These are phyloP conservation scores for Hypothenemus hampei DNA, from an alignment of 1,140 invertebrate genomes.

Conservation along the genomic window DNA sequence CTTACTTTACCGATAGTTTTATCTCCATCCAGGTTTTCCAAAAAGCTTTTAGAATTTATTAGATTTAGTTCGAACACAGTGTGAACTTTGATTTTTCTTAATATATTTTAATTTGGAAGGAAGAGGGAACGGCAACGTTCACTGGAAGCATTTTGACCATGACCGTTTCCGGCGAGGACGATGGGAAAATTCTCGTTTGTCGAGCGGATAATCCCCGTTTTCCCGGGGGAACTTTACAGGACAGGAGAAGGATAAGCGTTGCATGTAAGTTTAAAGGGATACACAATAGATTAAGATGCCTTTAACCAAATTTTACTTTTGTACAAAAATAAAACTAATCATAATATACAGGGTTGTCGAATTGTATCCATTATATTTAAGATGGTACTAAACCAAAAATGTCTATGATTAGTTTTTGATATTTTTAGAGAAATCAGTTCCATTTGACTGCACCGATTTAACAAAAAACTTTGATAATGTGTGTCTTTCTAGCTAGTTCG, in stretches of 20 bases:
- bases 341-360: too few species aligned
- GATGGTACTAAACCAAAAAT: too few species aligned
- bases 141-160: constrained; percentile 72
- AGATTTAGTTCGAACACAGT: too few species aligned
- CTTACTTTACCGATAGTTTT: neutral
- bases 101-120: constrained; percentile 33
- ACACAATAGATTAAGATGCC: constrained; percentile 1
- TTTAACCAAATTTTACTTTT: too few species aligned
- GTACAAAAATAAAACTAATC: too few species aligned
- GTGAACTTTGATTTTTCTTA: too few species aligned
- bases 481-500: too few species aligned
- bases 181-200: constrained; percentile 76
- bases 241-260: constrained; percentile 70
- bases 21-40: neutral
- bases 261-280: constrained; percentile 63
- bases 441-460: too few species aligned
- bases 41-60: constrained; percentile 16
- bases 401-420: too few species aligned
- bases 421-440: too few species aligned
- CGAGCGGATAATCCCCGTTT: constrained; percentile 86
- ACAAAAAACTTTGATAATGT: too few species aligned
- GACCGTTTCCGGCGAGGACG: constrained; percentile 67
- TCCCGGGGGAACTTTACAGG: constrained; percentile 72
- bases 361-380: too few species aligned
- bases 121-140: constrained; percentile 41